These are phyloP conservation scores for Podarcis cretensis DNA, from an alignment of 2,113 vertebrate genomes.

Conservation along the genomic window DNA sequence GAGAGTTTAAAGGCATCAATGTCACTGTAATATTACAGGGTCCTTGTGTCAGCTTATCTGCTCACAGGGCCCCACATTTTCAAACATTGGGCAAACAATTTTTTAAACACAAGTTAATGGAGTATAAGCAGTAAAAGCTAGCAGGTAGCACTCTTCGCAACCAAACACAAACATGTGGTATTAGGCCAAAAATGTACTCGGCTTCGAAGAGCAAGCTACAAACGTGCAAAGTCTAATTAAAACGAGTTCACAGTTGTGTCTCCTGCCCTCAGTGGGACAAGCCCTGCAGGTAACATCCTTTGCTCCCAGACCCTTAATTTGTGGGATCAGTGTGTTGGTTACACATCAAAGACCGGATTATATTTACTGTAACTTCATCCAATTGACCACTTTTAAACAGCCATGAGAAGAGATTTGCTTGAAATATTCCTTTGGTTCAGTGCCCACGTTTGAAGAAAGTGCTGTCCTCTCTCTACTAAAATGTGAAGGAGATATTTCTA, in stretches of 20 bases:
- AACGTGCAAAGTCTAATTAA: not conserved
- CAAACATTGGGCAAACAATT: not conserved
- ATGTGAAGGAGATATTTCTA: not conserved
- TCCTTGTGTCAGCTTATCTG: not conserved
- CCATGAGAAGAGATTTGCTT: constrained; percentile 25
- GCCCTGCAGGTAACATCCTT: no score
- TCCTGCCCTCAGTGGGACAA: not conserved
- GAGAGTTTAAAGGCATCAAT: not conserved
- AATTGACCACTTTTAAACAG: constrained; percentile 10
- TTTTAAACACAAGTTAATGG: not conserved
- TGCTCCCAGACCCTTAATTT: not conserved
- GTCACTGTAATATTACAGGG: not conserved
- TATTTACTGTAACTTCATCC: not conserved
- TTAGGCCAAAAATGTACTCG: not conserved
- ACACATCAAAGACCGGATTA: not conserved
- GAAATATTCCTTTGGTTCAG: not conserved
- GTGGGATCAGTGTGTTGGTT: not conserved
- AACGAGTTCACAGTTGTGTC: not conserved
- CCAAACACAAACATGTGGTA: not conserved
- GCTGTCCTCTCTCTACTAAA: not conserved
- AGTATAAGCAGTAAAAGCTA: not conserved
- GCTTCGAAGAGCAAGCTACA: not conserved
- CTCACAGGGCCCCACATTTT: not conserved
- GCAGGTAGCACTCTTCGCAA: not conserved
- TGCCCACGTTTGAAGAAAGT: not conserved